Evolutionary conservation across 2,113 vertebrate species (phyloP).

Genomic region (Chaetops frenatus): DNA sequence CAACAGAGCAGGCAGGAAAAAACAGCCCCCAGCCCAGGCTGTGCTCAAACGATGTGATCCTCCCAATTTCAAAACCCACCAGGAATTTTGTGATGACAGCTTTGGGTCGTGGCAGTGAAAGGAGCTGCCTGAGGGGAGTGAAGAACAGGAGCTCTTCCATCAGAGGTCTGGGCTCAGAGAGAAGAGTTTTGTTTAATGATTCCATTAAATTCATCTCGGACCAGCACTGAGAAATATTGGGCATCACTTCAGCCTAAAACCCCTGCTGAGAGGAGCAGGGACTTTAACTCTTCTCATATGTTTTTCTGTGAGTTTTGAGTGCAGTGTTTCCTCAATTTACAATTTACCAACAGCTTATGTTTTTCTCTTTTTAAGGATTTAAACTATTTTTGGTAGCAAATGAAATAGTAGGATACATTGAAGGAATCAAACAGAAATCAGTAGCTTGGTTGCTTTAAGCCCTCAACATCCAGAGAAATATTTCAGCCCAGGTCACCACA

Average conservation of each 20-base stretch:
- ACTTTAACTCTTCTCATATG: neutral
- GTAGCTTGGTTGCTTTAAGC: fast-evolving
- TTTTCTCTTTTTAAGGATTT: neutral
- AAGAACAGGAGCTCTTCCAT: neutral
- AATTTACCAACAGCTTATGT: neutral
- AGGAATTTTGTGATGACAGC: neutral
- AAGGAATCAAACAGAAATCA: neutral
- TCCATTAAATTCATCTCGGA: neutral
- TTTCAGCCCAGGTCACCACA: neutral
- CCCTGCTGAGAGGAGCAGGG: neutral
- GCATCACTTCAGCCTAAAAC: neutral
- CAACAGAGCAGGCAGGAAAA: neutral
- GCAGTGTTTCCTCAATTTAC: neutral
- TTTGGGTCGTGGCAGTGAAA: neutral
- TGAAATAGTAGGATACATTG: neutral
- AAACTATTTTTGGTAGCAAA: neutral
- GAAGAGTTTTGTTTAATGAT: neutral
- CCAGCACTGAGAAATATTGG: neutral
- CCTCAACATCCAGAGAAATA: neutral
- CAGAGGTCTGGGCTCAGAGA: neutral
- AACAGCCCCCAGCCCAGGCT: neutral
- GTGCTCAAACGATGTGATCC: fast-evolving
- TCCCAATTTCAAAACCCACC: neutral
- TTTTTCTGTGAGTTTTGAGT: neutral
- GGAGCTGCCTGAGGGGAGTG: neutral